Evolutionary conservation across 1,140 invertebrate species (phyloP).

Genomic region (Dendroctonus ponderosae): DNA sequence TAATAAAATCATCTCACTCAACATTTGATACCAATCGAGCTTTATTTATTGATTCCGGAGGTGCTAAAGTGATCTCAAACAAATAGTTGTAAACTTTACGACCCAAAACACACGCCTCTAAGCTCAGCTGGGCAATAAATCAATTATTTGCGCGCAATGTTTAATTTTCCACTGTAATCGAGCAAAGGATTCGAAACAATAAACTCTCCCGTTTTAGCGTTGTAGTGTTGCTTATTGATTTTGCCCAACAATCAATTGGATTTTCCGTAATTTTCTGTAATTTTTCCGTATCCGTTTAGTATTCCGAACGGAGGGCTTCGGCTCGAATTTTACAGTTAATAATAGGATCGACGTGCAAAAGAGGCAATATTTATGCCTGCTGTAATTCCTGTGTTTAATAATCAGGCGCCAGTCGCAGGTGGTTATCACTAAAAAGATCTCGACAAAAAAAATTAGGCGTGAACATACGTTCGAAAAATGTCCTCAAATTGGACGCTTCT

Average conservation of each 20-base stretch:
- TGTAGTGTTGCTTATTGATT: neutral
- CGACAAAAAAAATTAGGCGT: no score
- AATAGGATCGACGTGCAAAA: no score
- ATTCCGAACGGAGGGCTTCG: no score
- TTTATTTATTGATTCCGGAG: neutral
- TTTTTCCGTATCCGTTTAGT: no score
- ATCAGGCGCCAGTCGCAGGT: no score
- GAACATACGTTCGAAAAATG: no score
- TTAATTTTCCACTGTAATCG: conserved; percentile 28
- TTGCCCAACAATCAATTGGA: neutral
- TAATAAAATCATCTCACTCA: neutral
- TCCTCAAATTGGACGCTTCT: no score
- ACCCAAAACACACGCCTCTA: conserved; percentile 4
- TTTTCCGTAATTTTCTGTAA: neutral
- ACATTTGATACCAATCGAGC: neutral
- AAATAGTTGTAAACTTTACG: conserved; percentile 13
- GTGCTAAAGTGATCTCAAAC: conserved; percentile 3
- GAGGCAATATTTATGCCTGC: no score
- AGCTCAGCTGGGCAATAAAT: conserved; percentile 18
- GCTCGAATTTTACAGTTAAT: no score
- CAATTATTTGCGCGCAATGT: conserved; percentile 19
- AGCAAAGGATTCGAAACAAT: conserved; percentile 24
- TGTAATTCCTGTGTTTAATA: no score
- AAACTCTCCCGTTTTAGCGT: conserved; percentile 4
- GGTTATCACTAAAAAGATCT: no score